Base-by-base conservation (phyloP, 2,888 invertebrate genomes). In the Dorcus hopei region DNA sequence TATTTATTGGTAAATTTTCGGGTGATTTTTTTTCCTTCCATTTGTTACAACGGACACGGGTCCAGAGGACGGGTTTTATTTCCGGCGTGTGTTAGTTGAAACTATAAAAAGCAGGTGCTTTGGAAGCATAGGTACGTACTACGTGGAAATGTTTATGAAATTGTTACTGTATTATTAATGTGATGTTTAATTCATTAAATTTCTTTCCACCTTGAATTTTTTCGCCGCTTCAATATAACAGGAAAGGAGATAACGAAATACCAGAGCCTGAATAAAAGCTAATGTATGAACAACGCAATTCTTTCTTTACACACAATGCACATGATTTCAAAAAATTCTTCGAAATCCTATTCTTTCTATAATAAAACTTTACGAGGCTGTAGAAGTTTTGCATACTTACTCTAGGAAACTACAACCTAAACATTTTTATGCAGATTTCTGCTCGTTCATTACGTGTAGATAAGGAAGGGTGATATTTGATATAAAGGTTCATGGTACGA, bases 241-340 rank as follows among this genome's bases (percentile, higher is more conserved):
- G 72, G 70, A 72, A 72, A 63, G 61, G 63, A 69, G 70, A 72
- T 71, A 72, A 68, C 69, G 52, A 50, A 61, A 64, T 62, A 56
- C 61, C 61, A 67, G 58, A 59, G 64, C 66, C 68, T 65, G 66
- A 68, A 68, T 67, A 70, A 64, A 70, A 72, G 70, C 70, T 71
- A 70, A 70, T 68, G 67, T 63, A 67, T 71, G 67, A 64, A 70
- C 68, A 69, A 70, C 58, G 61, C 56, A 59, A 64, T 62, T 64
- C 62, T 68, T 71, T 69, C 67, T 70, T 68, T 69, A 68, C 70
- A 70, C 69, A 72, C 71, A 72, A 71, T 71, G 70, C 66, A 68
- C 65, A 61, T 61, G 68, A 70, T 50, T 57, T 68, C 66, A 72
- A 72, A 72, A 70, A 70, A 68, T 71, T 72, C 72, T 68, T 67